Conservation (phyloP, 2,888 invertebrate species). For the Plusia festucae region DNA sequence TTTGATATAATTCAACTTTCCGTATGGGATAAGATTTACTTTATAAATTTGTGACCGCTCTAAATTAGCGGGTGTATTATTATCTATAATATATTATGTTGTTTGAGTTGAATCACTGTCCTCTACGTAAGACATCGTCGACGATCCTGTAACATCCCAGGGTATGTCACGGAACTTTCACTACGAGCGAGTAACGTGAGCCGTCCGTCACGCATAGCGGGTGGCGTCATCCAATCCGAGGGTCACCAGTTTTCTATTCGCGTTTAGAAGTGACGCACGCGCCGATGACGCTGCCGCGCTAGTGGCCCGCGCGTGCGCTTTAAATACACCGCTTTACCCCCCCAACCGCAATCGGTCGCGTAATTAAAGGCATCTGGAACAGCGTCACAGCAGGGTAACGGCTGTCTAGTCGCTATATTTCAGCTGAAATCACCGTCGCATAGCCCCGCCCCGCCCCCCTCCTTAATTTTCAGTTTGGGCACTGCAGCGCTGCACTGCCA, state of each 20-base stretch:
- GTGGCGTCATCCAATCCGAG: conserved; percentile 79
- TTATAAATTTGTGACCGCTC: conserved; percentile 21
- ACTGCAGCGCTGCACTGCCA: conserved; percentile 70
- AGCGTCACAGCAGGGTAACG: conserved; percentile 69
- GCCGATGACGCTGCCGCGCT: conserved; percentile 75
- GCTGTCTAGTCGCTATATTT: conserved; percentile 77
- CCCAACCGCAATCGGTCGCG: conserved; percentile 63
- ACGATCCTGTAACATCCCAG: conserved; percentile 32
- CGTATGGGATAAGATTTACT: conserved; percentile 16
- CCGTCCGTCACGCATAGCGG: conserved; percentile 71
- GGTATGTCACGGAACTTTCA: conserved; percentile 62
- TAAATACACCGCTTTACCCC: conserved; percentile 65
- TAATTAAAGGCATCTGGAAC: conserved; percentile 79
- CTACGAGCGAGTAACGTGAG: conserved; percentile 70
- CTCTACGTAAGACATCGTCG: conserved; percentile 24
- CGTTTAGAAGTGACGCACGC: conserved; percentile 84
- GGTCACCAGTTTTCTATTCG: conserved; percentile 86
- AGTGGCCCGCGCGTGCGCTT: conserved; percentile 70
- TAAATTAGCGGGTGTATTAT: conserved; percentile 26
- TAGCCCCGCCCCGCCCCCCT: conserved; percentile 41
- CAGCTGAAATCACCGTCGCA: conserved; percentile 65
- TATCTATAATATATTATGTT: conserved; percentile 13
- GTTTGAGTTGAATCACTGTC: conserved; percentile 19
- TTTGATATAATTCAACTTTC: conserved; percentile 15
- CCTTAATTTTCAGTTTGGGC: conserved; percentile 51